These are phyloP conservation scores for Murina feae DNA, from an alignment of 2,113 vertebrate genomes.

Conservation along the genomic window DNA sequence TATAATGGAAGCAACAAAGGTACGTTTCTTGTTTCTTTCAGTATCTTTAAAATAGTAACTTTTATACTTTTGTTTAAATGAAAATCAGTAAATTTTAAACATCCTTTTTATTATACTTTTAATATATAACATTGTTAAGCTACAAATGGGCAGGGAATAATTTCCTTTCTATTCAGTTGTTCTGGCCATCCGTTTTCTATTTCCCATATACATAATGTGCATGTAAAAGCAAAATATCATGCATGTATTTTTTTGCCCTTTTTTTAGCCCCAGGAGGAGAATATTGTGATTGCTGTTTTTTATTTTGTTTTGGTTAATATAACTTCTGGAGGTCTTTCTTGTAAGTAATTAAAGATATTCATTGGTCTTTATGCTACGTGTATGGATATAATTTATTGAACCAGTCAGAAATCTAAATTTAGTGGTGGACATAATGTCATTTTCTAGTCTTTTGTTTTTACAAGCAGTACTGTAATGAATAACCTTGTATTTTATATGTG, in stretches of 20 bases:
- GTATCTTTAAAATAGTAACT: neutral
- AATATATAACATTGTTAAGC: neutral
- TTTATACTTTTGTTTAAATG: slow-evolving; percentile 12
- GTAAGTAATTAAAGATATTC: neutral
- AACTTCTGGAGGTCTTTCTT: slow-evolving; percentile 8
- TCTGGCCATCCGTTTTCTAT: neutral
- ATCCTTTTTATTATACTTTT: neutral
- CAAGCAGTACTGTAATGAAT: neutral
- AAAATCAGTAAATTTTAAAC: slow-evolving; percentile 22
- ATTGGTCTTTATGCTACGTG: neutral
- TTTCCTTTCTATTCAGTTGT: neutral
- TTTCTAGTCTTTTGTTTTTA: slow-evolving; percentile 24
- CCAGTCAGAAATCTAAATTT: neutral
- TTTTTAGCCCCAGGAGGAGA: neutral
- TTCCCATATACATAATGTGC: neutral
- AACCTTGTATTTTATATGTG: neutral
- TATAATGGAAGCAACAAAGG: slow-evolving; percentile 96
- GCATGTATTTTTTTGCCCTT: neutral
- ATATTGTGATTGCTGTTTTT: neutral
- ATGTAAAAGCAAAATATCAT: neutral
- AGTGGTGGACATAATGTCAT: neutral
- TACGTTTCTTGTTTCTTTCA: slow-evolving; percentile 74
- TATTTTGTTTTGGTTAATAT: neutral
- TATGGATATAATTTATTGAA: neutral
- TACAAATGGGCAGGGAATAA: neutral